These are phyloP conservation scores for Formica aserva DNA, from an alignment of 2,888 invertebrate species.

Conservation along the genomic window DNA sequence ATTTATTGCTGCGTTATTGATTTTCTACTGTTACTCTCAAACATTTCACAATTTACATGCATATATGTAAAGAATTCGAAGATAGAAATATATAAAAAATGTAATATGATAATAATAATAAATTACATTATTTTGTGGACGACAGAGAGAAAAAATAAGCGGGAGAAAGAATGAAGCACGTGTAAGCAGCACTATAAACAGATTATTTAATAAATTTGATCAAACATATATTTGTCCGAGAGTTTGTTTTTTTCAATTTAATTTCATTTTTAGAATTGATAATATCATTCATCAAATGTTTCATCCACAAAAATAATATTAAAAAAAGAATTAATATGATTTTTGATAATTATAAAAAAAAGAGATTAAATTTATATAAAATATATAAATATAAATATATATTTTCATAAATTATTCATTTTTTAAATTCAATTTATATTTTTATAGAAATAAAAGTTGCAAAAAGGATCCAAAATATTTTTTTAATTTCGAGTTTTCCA, in stretches of 20 bases:
- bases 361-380: too few relatives aligned
- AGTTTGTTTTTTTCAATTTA: not conserved
- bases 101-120: not conserved
- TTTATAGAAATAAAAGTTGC: not conserved
- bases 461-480: not conserved
- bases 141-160: not conserved
- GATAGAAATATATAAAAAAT: not conserved
- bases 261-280: not conserved
- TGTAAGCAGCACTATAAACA: not conserved
- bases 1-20: not conserved
- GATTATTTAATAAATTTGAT: not conserved
- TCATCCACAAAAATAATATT: not conserved
- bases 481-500: not conserved
- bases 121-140: not conserved
- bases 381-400: not conserved
- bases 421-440: not conserved
- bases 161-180: not conserved
- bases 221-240: not conserved
- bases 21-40: not conserved
- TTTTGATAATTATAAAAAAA: not conserved
- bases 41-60: not conserved
- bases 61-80: not conserved
- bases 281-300: not conserved
- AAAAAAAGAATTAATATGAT: not conserved
- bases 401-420: not conserved